Percentiles rank a stretch among this genome's conserved stretches.
Evolutionary conservation across 2,797 vertebrate species (phyloP).

Genomic region (Denticeps clupeoides): DNA sequence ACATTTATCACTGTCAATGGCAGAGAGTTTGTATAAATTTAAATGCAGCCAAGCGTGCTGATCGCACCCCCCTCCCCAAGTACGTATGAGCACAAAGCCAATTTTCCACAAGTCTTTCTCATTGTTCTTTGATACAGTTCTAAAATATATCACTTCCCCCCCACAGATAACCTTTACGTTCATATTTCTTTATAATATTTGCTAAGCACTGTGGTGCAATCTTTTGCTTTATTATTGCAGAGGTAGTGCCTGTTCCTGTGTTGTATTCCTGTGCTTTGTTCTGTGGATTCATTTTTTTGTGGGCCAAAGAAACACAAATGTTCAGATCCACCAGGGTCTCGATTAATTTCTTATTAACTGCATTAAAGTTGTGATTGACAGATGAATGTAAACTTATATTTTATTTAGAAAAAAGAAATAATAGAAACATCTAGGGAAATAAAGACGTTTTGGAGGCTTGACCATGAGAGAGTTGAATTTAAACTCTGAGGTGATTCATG

Average conservation of each 20-base stretch:
- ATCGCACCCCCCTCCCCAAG: constrained; percentile 47
- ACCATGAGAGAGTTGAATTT: constrained; percentile 31
- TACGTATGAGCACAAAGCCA: constrained; percentile 53
- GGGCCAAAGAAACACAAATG: background rate
- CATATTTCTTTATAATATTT: background rate
- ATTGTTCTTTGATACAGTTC: constrained; percentile 25
- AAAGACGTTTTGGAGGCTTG: constrained; percentile 5
- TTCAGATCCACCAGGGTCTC: too few relatives aligned
- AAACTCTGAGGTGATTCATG: constrained; percentile 50
- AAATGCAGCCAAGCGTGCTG: constrained; percentile 98
- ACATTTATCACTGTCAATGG: constrained; percentile 99
- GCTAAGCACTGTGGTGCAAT: too few relatives aligned
- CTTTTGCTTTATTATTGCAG: too few relatives aligned
- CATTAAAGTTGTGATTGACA: too few relatives aligned
- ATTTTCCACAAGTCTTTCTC: constrained; percentile 66
- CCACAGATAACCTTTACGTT: background rate
- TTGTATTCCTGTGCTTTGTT: background rate
- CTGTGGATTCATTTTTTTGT: background rate
- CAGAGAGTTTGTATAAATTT: constrained; percentile 99
- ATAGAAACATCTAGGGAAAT: background rate
- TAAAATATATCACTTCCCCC: background rate
- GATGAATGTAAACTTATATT: background rate
- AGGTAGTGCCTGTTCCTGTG: too few relatives aligned
- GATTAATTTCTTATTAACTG: too few relatives aligned
- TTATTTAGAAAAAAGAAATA: background rate